Percentiles rank a stretch among this genome's conserved stretches.
phyloP scores from a whole-genome alignment of 92 coral and sea anemone species.

The Parazoanthus swiftii region DNA sequence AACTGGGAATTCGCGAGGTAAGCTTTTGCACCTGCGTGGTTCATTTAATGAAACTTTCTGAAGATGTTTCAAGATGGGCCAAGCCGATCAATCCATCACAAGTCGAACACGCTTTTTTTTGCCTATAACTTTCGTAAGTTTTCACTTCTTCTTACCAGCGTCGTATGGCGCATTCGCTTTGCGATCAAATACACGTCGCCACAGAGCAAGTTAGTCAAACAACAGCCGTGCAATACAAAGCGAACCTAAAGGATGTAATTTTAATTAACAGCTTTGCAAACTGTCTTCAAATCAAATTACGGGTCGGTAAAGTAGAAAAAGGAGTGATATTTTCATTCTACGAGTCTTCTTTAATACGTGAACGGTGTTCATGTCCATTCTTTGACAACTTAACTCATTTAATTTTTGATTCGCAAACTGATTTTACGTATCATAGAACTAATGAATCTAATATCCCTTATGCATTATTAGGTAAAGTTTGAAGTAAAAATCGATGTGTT shows the following conservation, averaged over 20 bases:
- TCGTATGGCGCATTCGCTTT: not conserved
- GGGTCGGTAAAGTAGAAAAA: too few species aligned
- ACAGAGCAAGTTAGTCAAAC: not conserved
- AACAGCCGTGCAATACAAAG: not conserved
- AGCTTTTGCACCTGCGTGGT: not conserved
- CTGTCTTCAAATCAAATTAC: too few species aligned
- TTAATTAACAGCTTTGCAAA: not conserved
- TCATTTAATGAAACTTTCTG: not conserved
- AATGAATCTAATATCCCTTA: not conserved
- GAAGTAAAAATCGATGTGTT: not conserved
- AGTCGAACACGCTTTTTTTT: not conserved
- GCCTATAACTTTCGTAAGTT: not conserved
- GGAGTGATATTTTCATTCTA: not conserved
- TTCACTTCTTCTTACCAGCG: not conserved
- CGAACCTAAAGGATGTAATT: not conserved
- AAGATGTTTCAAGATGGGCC: not conserved
- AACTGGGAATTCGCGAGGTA: not conserved
- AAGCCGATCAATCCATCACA: not conserved
- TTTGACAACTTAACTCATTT: not conserved
- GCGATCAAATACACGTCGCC: not conserved
- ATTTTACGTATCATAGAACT: too few species aligned
- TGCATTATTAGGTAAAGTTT: not conserved
- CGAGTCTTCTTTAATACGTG: not conserved
- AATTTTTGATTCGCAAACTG: not conserved
- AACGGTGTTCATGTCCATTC: not conserved